phyloP scores from a whole-genome alignment of 2,888 invertebrate genomes.

The Rhabditophanes sp. region DNA sequence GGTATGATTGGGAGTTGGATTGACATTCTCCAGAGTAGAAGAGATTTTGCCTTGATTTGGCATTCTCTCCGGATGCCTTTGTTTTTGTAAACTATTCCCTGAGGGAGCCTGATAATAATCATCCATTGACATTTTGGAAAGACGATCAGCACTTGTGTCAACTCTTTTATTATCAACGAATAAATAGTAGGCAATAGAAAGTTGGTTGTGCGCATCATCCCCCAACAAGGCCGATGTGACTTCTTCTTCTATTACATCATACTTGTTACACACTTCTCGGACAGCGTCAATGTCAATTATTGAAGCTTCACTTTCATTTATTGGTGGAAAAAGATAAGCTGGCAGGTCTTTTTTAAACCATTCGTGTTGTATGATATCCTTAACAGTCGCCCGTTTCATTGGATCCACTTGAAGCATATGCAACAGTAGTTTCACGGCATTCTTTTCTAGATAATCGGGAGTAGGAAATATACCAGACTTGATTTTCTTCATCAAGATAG shows the following conservation, averaged over 20 bases:
- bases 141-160: constrained; percentile 47
- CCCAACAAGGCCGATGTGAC: constrained; percentile 81
- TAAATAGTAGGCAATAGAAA: constrained; percentile 92
- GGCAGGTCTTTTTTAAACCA: constrained; percentile 97
- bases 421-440: constrained; percentile 76
- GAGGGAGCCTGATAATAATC: too few species aligned
- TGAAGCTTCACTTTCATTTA: constrained; percentile 88
- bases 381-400: constrained; percentile 84
- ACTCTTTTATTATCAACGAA: constrained; percentile 90
- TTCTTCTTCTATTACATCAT: constrained; percentile 77
- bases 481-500: constrained; percentile 92
- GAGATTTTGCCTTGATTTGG: constrained; percentile 39
- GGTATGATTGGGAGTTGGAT: too few species aligned
- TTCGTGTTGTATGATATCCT: constrained; percentile 95
- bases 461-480: too few species aligned
- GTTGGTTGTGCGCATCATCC: constrained; percentile 91
- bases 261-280: constrained; percentile 69
- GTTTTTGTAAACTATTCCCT: too few species aligned
- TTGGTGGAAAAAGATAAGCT: constrained; percentile 89
- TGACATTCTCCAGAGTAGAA: too few species aligned
- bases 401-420: constrained; percentile 96
- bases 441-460: constrained; percentile 85
- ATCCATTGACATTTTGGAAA: too few species aligned
- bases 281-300: constrained; percentile 93
- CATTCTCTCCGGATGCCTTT: constrained; percentile 49